Conservation (phyloP, 2,888 invertebrate genomes). For the Osedax frankpressi region DNA sequence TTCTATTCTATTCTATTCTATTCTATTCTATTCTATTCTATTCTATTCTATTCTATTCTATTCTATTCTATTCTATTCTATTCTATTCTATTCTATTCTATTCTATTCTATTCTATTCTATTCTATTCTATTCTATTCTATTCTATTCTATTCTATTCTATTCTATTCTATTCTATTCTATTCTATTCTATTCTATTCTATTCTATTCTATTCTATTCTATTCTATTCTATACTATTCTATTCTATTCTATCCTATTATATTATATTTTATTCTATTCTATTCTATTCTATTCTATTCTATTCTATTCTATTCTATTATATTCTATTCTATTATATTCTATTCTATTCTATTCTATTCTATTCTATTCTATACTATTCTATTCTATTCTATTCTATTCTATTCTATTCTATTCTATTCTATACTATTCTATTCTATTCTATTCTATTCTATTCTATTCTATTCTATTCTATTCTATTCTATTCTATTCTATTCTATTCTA, state of each 20-base stretch:
- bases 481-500: background rate
- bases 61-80: background rate
- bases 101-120: background rate
- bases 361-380: slow-evolving; percentile 16
- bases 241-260: slow-evolving; percentile 12
- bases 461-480: background rate
- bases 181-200: slow-evolving; percentile 15
- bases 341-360: slow-evolving; percentile 17
- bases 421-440: slow-evolving; percentile 16
- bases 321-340: too few relatives aligned
- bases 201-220: slow-evolving; percentile 15
- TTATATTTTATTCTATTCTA: slow-evolving; percentile 15
- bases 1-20: background rate
- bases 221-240: slow-evolving; percentile 12
- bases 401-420: slow-evolving; percentile 14
- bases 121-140: slow-evolving; percentile 13
- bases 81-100: slow-evolving; percentile 6
- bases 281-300: slow-evolving; percentile 15
- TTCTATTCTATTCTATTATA: too few relatives aligned
- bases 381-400: slow-evolving; percentile 2
- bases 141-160: slow-evolving; percentile 11
- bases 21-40: background rate
- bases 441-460: slow-evolving; percentile 3
- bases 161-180: slow-evolving; percentile 9
- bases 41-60: background rate